Evolutionary conservation across 2,113 vertebrate genomes (phyloP).

Genomic region (Hypocryptadius cinnamomeus): DNA sequence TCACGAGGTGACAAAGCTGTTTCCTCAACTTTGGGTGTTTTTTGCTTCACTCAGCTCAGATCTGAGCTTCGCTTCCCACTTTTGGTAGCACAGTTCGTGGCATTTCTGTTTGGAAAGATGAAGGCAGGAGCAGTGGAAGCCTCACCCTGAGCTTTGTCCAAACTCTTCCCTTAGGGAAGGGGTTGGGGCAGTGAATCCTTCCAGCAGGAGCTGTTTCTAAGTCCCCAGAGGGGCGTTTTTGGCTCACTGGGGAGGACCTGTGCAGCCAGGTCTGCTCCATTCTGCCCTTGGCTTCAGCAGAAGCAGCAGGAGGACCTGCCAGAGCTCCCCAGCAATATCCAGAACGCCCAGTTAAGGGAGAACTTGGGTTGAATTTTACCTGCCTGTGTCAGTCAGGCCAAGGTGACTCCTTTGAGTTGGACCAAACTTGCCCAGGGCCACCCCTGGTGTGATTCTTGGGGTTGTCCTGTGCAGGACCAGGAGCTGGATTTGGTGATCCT

Average conservation of each 20-base stretch:
- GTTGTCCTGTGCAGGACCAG: background rate
- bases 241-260: background rate
- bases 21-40: background rate
- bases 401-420: background rate
- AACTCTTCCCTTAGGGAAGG: background rate
- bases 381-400: rapidly evolving
- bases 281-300: background rate
- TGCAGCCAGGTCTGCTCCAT: background rate
- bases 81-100: background rate
- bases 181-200: background rate
- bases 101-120: background rate
- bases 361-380: background rate
- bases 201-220: background rate
- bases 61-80: background rate
- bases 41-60: background rate
- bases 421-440: background rate
- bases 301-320: background rate
- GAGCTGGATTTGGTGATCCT: background rate
- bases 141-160: background rate
- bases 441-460: background rate
- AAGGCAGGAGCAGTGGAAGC: background rate
- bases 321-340: background rate
- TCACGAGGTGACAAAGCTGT: background rate
- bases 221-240: background rate
- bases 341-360: background rate